These are phyloP conservation scores for Apantesis nais DNA, from an alignment of 2,888 invertebrate species.

Conservation along the genomic window DNA sequence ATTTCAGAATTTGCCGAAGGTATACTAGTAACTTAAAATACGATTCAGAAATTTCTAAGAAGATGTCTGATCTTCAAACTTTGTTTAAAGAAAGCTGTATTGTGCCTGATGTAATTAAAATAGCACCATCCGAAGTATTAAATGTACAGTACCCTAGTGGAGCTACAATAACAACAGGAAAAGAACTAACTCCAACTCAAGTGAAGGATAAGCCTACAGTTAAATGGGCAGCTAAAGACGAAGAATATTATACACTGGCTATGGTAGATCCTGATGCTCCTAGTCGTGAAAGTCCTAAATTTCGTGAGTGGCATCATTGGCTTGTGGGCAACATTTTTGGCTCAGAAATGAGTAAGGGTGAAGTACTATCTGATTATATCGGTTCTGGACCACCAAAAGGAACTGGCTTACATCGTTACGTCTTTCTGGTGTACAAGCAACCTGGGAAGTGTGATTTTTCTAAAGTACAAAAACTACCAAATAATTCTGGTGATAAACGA, in stretches of 20 bases:
- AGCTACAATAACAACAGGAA: conserved; percentile 85
- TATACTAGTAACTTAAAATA: conserved; percentile 1
- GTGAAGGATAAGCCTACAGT: conserved; percentile 89
- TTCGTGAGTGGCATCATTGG: conserved; percentile 92
- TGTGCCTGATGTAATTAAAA: conserved; percentile 89
- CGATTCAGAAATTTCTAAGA: not conserved
- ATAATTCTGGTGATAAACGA: conserved; percentile 82
- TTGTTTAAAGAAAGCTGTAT: conserved; percentile 82
- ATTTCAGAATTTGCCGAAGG: not conserved
- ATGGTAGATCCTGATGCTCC: conserved; percentile 92
- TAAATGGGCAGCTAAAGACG: conserved; percentile 86
- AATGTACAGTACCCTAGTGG: conserved; percentile 83
- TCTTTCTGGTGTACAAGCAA: conserved; percentile 88
- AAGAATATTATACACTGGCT: conserved; percentile 87
- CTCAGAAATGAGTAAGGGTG: conserved; percentile 86
- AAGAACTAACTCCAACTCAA: conserved; percentile 89
- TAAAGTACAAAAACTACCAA: conserved; percentile 70
- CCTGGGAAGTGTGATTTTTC: conserved; percentile 77
- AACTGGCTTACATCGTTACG: conserved; percentile 90
- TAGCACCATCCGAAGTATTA: conserved; percentile 81
- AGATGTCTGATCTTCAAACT: conserved; percentile 62
- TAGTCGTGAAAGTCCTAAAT: conserved; percentile 88
- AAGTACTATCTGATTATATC: conserved; percentile 87
- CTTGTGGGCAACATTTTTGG: conserved; percentile 90
- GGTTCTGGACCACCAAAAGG: conserved; percentile 89